Evolutionary conservation across 2,888 invertebrate species (phyloP).

Genomic region (Dastarcus helophoroides): DNA sequence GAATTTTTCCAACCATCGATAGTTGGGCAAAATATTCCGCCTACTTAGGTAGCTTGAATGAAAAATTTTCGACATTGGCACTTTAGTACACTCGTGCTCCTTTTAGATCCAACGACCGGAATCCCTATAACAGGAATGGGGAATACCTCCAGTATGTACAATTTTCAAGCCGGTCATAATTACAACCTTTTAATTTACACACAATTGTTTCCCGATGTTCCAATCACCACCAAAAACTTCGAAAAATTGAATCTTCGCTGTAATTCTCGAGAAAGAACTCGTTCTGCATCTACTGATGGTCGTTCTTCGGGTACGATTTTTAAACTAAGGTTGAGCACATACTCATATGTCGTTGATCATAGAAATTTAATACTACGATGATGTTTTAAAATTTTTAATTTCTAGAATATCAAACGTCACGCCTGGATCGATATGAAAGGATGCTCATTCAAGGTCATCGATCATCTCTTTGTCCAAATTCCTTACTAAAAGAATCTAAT

Average conservation of each 20-base stretch:
- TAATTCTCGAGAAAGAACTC: slow-evolving; percentile 21
- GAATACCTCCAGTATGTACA: slow-evolving; percentile 44
- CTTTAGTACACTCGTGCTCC: too few species aligned
- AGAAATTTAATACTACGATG: too few species aligned
- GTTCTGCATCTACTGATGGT: too few species aligned
- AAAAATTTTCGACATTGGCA: too few species aligned
- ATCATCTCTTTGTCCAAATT: slow-evolving; percentile 31
- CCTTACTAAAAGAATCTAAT: slow-evolving; percentile 29
- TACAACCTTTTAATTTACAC: slow-evolving; percentile 66
- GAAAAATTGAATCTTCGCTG: slow-evolving; percentile 18
- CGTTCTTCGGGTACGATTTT: too few species aligned
- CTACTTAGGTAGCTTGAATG: slow-evolving; percentile 52
- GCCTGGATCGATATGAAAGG: slow-evolving; percentile 37
- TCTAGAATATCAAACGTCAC: too few species aligned
- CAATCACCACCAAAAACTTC: slow-evolving; percentile 13
- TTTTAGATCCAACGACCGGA: slow-evolving; percentile 58
- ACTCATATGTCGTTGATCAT: too few species aligned
- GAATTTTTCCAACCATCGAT: slow-evolving; percentile 83
- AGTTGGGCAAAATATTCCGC: slow-evolving; percentile 75
- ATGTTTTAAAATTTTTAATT: too few species aligned
- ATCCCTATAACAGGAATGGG: slow-evolving; percentile 61
- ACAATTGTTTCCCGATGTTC: slow-evolving; percentile 56
- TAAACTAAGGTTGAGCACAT: too few species aligned
- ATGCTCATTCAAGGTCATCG: slow-evolving; percentile 33
- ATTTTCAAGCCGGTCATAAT: slow-evolving; percentile 55